Evolutionary conservation across 2,113 vertebrate genomes (phyloP).

Genomic region (Poecilia latipinna): DNA sequence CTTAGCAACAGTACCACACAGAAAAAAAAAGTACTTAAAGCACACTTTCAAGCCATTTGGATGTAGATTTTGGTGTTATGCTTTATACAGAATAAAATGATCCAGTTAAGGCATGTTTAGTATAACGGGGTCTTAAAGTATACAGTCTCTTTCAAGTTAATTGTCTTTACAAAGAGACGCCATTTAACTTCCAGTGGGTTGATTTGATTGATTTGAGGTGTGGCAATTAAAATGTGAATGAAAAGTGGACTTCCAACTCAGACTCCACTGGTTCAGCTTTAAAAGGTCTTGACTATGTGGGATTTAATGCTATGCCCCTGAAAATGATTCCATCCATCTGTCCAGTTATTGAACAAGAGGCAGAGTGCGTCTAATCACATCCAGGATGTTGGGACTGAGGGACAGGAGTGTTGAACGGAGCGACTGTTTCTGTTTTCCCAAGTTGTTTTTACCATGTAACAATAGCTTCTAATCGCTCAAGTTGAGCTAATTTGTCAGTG

Average conservation of each 20-base stretch:
- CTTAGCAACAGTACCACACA: conserved; percentile 64
- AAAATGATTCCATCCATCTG: too few relatives aligned
- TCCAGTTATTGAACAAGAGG: too few relatives aligned
- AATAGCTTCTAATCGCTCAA: too few relatives aligned
- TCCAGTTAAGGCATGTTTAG: neutral
- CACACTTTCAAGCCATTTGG: conserved; percentile 7
- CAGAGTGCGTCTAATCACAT: too few relatives aligned
- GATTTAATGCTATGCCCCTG: neutral
- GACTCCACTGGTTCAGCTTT: neutral
- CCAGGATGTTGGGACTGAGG: too few relatives aligned
- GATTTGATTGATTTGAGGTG: neutral
- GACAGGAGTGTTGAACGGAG: too few relatives aligned
- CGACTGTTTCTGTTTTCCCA: too few relatives aligned
- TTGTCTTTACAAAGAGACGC: too few relatives aligned
- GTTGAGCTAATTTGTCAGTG: too few relatives aligned
- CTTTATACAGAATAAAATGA: neutral
- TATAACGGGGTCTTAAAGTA: conserved; percentile 1
- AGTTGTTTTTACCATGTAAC: too few relatives aligned
- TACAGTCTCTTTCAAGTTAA: neutral
- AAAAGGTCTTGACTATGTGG: neutral
- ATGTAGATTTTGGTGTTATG: conserved; percentile 11
- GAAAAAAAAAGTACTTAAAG: conserved; percentile 45
- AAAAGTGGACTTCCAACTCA: neutral
- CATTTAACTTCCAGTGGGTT: neutral
- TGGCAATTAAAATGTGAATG: neutral